These are phyloP conservation scores for Chalcis sispes DNA, from an alignment of 2,888 invertebrate species.

Conservation along the genomic window DNA sequence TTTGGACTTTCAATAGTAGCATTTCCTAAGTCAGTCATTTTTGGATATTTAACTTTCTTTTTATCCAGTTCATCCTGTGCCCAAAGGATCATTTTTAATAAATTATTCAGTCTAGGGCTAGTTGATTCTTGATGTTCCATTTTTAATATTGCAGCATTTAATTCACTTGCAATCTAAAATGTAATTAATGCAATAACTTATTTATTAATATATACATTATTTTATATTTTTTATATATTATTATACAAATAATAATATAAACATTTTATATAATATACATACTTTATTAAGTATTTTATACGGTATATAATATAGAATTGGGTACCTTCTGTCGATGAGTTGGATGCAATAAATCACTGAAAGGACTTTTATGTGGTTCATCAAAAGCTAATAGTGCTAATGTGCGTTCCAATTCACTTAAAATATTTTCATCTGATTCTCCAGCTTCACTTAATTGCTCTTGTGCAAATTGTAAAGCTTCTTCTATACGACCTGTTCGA, in stretches of 20 bases:
- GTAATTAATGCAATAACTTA: neutral
- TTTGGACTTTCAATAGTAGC: constrained; percentile 88
- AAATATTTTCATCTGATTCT: constrained; percentile 84
- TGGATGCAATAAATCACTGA: constrained; percentile 94
- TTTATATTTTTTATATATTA: neutral
- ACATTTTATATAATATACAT: constrained; percentile 17
- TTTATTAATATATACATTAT: neutral
- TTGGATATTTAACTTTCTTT: constrained; percentile 95
- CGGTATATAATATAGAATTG: constrained; percentile 4
- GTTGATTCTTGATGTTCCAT: constrained; percentile 94
- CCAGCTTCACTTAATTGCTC: constrained; percentile 93
- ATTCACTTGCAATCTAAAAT: constrained; percentile 92
- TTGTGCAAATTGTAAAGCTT: constrained; percentile 93
- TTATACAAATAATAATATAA: neutral
- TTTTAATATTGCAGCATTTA: constrained; percentile 97
- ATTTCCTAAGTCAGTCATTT: constrained; percentile 93
- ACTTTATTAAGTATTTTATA: constrained; percentile 15
- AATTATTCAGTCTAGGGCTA: constrained; percentile 92
- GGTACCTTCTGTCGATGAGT: constrained; percentile 94
- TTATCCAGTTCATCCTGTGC: constrained; percentile 96
- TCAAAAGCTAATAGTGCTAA: constrained; percentile 97
- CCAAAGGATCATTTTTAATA: constrained; percentile 96
- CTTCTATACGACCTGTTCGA: constrained; percentile 89
- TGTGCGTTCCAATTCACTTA: constrained; percentile 92
- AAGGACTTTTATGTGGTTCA: constrained; percentile 95